Percentiles rank a stretch among this genome's conserved stretches.
These are phyloP conservation scores for Clanis bilineata DNA, from an alignment of 2,888 invertebrate species.

Conservation along the genomic window DNA sequence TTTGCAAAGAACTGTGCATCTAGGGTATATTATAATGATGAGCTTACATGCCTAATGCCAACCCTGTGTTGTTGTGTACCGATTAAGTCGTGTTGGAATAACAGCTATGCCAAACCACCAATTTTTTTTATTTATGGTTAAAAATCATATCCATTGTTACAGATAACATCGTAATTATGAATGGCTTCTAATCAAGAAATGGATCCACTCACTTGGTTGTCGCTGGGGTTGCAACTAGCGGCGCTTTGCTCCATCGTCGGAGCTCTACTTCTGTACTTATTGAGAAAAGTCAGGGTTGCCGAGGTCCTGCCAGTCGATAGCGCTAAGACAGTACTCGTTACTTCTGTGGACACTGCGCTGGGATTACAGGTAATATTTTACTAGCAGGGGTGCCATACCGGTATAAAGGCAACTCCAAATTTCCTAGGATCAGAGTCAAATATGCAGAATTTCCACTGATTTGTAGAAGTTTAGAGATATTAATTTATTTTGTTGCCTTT, in stretches of 20 bases:
- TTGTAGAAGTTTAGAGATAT: no score
- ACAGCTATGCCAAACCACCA: no score
- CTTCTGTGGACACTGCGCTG: slow-evolving; percentile 90
- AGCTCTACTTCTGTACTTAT: slow-evolving; percentile 89
- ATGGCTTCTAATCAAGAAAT: slow-evolving; percentile 69
- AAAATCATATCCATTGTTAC: slow-evolving; percentile 40
- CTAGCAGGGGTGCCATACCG: no score
- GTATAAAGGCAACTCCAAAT: no score
- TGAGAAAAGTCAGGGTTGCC: slow-evolving; percentile 87
- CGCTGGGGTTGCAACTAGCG: slow-evolving; percentile 90
- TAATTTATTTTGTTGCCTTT: no score
- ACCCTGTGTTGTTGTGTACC: no score
- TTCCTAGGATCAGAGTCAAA: no score
- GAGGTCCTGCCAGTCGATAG: slow-evolving; percentile 82
- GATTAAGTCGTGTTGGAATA: no score
- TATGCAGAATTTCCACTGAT: no score
- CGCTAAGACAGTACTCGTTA: slow-evolving; percentile 89
- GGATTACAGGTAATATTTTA: slow-evolving; percentile 89
- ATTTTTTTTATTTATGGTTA: background rate
- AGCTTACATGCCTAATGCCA: no score
- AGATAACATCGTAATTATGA: slow-evolving; percentile 58
- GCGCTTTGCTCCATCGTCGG: slow-evolving; percentile 92
- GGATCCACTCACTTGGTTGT: slow-evolving; percentile 91
- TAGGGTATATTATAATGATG: no score
- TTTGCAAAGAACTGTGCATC: no score